Evolutionary conservation across 2,113 vertebrate species (phyloP).

Genomic region (Pterocles orientalis): DNA sequence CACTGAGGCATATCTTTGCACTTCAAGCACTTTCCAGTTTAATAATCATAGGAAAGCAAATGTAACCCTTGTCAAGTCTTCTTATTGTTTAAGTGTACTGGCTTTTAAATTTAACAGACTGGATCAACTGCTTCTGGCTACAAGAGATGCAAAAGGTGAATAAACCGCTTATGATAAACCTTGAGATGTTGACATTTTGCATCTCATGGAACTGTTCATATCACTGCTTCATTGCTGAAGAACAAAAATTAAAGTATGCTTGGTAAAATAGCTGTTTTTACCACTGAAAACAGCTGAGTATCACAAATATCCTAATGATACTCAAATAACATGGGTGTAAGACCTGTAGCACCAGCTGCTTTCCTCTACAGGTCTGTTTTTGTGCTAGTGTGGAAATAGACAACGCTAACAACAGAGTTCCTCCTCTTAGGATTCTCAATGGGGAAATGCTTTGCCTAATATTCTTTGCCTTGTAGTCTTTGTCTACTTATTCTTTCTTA

Average conservation of each 20-base stretch:
- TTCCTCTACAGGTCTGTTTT: neutral
- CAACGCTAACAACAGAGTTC: fast-evolving
- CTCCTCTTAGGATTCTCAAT: neutral
- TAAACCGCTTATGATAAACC: neutral
- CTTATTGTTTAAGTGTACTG: neutral
- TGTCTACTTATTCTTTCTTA: neutral
- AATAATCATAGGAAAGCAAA: neutral
- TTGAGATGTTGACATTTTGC: neutral
- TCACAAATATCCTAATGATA: neutral
- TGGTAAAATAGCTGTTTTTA: neutral
- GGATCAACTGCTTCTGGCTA: neutral
- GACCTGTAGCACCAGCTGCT: neutral
- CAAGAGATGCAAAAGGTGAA: neutral
- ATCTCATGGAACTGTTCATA: neutral
- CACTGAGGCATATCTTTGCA: neutral
- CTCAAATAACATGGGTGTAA: neutral
- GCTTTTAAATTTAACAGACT: neutral
- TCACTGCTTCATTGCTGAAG: neutral
- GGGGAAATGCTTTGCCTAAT: neutral
- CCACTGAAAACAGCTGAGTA: neutral
- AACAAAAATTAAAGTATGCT: neutral
- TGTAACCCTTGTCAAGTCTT: neutral
- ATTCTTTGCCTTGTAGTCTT: no score
- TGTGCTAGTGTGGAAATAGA: neutral
- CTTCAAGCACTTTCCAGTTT: neutral